Conservation (phyloP, 1,140 invertebrate species). For the Stegodyphus dumicola region DNA sequence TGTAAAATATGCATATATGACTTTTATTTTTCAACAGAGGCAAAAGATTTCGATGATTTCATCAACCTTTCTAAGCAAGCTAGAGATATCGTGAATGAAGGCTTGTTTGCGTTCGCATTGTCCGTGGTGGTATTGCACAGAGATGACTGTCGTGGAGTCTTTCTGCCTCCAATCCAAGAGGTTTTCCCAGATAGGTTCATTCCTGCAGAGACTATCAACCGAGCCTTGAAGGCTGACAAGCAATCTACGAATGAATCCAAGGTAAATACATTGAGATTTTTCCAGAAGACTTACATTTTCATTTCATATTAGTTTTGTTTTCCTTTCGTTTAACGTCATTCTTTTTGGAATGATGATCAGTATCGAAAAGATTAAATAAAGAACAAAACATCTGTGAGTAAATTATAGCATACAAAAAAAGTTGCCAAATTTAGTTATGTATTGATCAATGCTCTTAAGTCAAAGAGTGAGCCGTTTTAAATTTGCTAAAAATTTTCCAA, state of each 20-base stretch:
- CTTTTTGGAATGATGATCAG: too few relatives aligned
- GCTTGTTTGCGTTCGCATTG: conserved; percentile 49
- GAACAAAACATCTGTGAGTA: too few relatives aligned
- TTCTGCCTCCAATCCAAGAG: conserved; percentile 53
- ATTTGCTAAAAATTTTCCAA: too few relatives aligned
- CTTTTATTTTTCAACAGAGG: conserved; percentile 25
- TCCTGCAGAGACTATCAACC: conserved; percentile 48
- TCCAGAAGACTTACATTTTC: too few relatives aligned
- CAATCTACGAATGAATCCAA: conserved; percentile 15
- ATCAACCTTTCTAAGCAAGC: conserved; percentile 46
- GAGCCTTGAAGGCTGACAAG: conserved; percentile 43
- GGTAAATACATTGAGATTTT: neutral
- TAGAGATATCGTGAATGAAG: conserved; percentile 50
- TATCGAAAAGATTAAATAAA: too few relatives aligned
- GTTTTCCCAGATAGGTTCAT: conserved; percentile 56
- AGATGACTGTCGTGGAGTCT: conserved; percentile 47
- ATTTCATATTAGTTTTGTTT: too few relatives aligned
- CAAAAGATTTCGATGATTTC: conserved; percentile 53
- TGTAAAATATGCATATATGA: too few relatives aligned
- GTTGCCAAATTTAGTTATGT: too few relatives aligned
- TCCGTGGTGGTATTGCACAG: conserved; percentile 50
- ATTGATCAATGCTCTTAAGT: too few relatives aligned
- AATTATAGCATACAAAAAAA: too few relatives aligned
- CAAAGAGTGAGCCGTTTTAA: too few relatives aligned
- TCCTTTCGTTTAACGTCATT: too few relatives aligned